Base-by-base conservation (phyloP, 2,113 vertebrate genomes). In the Leptobrachium leishanense region DNA sequence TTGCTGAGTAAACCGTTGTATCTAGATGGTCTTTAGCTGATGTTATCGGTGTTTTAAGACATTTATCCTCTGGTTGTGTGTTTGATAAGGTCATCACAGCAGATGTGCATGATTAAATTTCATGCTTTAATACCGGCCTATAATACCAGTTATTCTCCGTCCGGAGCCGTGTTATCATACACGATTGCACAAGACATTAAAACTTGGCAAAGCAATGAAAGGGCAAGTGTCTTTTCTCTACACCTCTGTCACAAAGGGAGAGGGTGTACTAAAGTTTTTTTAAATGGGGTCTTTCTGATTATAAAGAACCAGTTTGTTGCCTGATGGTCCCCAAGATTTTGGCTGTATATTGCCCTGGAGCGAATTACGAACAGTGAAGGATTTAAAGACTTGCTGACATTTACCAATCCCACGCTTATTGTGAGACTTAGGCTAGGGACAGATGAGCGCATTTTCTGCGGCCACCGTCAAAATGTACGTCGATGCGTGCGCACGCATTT, bases 91-190 rank as follows among this genome's bases (percentile, higher is more conserved):
- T 79, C 70, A 79, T 73, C 62, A 66, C 46, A 72, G 65, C 62
- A 79, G 77, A 73, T 79, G 70, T 73, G 77, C 31, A 53, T 63
- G 81, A 74, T 74, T 43, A 39, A n/a, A 65, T 82, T 77, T 82
- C 81, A 74, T 53, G 71, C 81, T 82, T 74, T 12, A 64, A 20
- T 62, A 43, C 39, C 8, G n/a, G 12, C 6, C 43, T 15, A 82
- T 77, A 82, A 79, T 79, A 20, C 55, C 6, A 15, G 12, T 55
- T 79, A 39, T 68, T 72, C 62, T 53, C 15, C 78, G 53, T 5
- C 8, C 55, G 75, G 72, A 13, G 43, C 62, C 31, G 31, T 55
- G 39, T 46, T 42, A 53, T 67, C 41, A 66, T 55, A 65, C 39
- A 11, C 12, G 55, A 73, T 79, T 73, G 69, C 77, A 79, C 63